phyloP scores from a whole-genome alignment of 2,888 invertebrate species.

The Cistogaster globosa region DNA sequence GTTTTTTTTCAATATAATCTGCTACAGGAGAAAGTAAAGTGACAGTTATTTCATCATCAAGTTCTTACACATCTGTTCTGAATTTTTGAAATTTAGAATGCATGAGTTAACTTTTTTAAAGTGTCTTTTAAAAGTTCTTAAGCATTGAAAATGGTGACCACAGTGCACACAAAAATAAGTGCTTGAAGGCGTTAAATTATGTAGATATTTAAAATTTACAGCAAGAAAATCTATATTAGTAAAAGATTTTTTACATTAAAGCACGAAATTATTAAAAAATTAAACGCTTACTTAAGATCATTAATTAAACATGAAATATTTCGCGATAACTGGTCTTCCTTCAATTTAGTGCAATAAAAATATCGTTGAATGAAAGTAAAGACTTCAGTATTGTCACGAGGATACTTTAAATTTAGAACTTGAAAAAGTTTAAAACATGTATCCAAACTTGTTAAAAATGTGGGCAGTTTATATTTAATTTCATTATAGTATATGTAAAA shows the following conservation, averaged over 20 bases:
- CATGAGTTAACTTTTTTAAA: conserved; percentile 1
- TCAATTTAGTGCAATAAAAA: conserved; percentile 7
- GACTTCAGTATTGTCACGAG: conserved; percentile 9
- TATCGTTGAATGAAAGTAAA: conserved; percentile 12
- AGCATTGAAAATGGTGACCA: conserved; percentile 1
- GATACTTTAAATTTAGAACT: conserved; percentile 24
- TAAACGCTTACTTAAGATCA: not conserved
- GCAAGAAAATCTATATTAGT: not conserved
- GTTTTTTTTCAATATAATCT: not conserved
- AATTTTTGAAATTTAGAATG: not conserved
- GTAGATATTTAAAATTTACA: no score
- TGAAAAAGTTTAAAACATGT: conserved; percentile 25
- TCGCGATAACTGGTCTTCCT: not conserved
- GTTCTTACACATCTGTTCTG: conserved; percentile 4
- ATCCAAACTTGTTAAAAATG: conserved; percentile 16
- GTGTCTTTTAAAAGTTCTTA: conserved; percentile 4
- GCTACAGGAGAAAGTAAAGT: no score
- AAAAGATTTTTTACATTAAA: not conserved
- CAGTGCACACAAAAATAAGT: not conserved
- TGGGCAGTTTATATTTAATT: conserved; percentile 15
- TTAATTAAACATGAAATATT: conserved; percentile 29
- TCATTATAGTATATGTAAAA: conserved; percentile 26
- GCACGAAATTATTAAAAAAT: not conserved
- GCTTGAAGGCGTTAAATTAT: not conserved
- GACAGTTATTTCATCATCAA: no score